Conservation (phyloP, 2,113 vertebrate genomes). For the Archocentrus centrarchus region DNA sequence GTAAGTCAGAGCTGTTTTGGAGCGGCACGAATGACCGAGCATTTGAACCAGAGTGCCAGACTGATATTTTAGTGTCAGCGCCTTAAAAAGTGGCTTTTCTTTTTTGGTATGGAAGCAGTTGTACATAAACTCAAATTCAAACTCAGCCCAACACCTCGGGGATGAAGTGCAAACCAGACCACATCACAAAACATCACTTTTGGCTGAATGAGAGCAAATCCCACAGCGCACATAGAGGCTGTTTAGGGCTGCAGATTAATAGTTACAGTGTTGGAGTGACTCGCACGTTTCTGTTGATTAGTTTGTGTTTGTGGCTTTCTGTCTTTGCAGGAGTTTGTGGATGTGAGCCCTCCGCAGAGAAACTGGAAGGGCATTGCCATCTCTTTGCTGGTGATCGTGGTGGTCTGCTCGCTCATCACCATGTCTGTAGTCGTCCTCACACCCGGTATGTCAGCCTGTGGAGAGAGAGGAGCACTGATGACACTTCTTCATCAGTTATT, state of each 20-base stretch:
- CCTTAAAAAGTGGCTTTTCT: background rate
- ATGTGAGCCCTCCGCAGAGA: slow-evolving; percentile 89
- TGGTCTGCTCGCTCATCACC: slow-evolving; percentile 93
- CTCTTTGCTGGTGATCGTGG: slow-evolving; percentile 93
- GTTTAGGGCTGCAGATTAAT: background rate
- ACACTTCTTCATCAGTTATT: background rate
- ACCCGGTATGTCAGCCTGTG: slow-evolving; percentile 79
- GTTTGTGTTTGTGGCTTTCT: background rate
- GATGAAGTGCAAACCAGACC: background rate
- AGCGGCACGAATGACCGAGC: too few species aligned
- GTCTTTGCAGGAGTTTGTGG: slow-evolving; percentile 88
- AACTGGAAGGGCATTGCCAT: slow-evolving; percentile 97
- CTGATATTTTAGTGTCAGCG: background rate
- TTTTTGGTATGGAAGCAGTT: background rate
- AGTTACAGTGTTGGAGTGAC: background rate
- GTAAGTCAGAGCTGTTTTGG: background rate
- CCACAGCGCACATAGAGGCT: background rate
- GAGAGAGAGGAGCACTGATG: background rate
- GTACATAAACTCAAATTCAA: background rate
- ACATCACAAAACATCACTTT: background rate
- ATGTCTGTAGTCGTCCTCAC: slow-evolving; percentile 93
- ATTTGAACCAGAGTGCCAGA: background rate
- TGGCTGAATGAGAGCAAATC: background rate
- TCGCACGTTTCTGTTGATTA: background rate
- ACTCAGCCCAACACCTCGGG: slow-evolving; percentile 2